Evolutionary conservation across 2,797 vertebrate genomes (phyloP).

Genomic region (Babyrousa celebensis): DNA sequence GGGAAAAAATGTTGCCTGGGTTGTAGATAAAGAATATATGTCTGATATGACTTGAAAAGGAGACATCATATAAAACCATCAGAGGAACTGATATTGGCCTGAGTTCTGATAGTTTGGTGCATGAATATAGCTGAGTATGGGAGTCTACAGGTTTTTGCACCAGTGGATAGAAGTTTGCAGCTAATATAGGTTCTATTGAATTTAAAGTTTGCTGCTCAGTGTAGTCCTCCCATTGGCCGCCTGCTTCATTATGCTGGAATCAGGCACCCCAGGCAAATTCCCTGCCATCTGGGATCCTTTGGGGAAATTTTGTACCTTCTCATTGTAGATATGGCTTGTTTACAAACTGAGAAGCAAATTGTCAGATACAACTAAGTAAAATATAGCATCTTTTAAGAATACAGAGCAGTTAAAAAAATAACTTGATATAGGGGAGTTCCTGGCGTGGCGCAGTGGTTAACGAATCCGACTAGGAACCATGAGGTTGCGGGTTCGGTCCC

Average conservation of each 20-base stretch:
- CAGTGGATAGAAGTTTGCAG: not conserved
- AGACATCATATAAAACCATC: not conserved
- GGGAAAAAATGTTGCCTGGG: conserved; percentile 78
- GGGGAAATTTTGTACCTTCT: not conserved
- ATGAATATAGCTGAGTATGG: not conserved
- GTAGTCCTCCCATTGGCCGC: not conserved
- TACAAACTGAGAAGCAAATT: not conserved
- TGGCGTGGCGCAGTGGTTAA: too few species aligned
- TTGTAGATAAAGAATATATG: conserved; percentile 79
- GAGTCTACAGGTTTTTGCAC: not conserved
- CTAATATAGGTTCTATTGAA: not conserved
- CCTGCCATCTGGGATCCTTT: not conserved
- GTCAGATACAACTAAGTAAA: not conserved
- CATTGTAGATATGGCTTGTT: not conserved
- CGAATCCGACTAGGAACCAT: too few species aligned
- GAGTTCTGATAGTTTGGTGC: not conserved
- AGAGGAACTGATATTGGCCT: conserved; percentile 26
- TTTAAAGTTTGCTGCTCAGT: not conserved
- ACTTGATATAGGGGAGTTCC: too few species aligned
- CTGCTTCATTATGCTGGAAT: not conserved
- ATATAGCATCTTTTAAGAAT: not conserved
- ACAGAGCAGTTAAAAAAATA: not conserved
- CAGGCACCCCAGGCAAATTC: not conserved
- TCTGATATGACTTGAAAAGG: conserved; percentile 80
- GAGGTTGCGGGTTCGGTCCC: too few species aligned